These are phyloP conservation scores for Oasisia sp. DNA, from an alignment of 2,888 invertebrate species.

Conservation along the genomic window DNA sequence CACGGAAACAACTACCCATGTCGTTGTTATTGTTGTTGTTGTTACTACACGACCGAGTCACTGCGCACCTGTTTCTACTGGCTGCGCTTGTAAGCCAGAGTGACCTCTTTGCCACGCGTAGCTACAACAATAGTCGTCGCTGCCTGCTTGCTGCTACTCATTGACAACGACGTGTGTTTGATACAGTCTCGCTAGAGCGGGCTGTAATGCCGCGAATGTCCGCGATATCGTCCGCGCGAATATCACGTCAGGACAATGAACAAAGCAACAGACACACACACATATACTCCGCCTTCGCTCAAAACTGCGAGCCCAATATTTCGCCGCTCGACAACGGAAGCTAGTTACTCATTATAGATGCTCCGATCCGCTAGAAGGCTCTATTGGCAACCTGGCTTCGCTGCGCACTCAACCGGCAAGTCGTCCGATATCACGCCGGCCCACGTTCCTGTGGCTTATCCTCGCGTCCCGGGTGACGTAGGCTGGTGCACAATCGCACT, in stretches of 20 bases:
- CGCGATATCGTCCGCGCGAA: not conserved
- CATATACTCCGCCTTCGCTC: not conserved
- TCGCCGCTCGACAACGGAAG: not conserved
- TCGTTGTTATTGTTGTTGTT: not conserved
- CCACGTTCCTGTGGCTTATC: not conserved
- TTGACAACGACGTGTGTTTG: not conserved
- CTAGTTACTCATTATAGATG: not conserved
- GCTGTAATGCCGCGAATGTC: not conserved
- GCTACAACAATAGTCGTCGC: not conserved
- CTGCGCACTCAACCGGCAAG: conserved; percentile 5
- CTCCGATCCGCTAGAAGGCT: not conserved
- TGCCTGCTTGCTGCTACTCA: not conserved
- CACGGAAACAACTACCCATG: not conserved
- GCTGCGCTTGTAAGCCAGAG: not conserved
- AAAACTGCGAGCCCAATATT: not conserved
- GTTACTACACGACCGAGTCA: not conserved
- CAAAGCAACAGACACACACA: not conserved
- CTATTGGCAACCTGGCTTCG: not conserved
- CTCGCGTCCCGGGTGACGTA: not conserved
- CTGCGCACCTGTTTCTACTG: not conserved
- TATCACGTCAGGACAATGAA: not conserved
- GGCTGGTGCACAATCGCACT: not conserved
- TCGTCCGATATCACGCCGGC: conserved; percentile 12
- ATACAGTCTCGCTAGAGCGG: not conserved
- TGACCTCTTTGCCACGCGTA: not conserved